A percentile compares a stretch with the other conserved stretches of the same genome.
These are phyloP conservation scores for Neoaliturus tenellus DNA, from an alignment of 2,888 invertebrate genomes.

Conservation along the genomic window DNA sequence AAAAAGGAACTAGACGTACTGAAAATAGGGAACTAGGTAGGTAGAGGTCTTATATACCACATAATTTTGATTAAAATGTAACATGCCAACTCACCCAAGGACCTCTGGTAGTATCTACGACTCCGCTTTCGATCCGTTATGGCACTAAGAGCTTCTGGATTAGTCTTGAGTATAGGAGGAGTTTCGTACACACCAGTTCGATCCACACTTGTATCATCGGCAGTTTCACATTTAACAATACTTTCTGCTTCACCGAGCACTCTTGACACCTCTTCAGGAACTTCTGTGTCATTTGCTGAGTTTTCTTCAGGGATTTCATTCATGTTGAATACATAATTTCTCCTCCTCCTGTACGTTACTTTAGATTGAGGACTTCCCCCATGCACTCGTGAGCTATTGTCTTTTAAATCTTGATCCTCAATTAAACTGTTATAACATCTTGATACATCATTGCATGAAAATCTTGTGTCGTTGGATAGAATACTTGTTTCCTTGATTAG, in stretches of 20 bases:
- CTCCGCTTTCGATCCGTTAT: not conserved
- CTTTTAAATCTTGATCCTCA: not conserved
- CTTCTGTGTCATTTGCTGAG: not conserved
- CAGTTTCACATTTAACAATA: not conserved
- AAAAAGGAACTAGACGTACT: too few species aligned
- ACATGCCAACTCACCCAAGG: not conserved
- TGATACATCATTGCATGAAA: not conserved
- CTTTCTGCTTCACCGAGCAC: not conserved
- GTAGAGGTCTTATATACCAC: too few species aligned
- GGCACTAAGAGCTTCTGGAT: not conserved
- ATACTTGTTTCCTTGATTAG: not conserved
- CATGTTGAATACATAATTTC: not conserved
- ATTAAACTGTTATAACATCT: not conserved
- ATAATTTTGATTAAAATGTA: too few species aligned
- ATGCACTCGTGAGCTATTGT: not conserved
- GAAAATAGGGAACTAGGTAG: too few species aligned
- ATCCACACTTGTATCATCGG: not conserved
- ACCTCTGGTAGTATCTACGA: not conserved
- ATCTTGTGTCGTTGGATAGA: not conserved
- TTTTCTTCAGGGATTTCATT: not conserved
- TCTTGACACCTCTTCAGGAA: not conserved
- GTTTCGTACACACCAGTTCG: constrained; percentile 4
- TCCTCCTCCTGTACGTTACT: not conserved
- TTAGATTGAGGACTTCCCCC: not conserved
- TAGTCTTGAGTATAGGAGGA: not conserved